Conservation (phyloP, 2,113 vertebrate genomes). For the Silurus asotus region DNA sequence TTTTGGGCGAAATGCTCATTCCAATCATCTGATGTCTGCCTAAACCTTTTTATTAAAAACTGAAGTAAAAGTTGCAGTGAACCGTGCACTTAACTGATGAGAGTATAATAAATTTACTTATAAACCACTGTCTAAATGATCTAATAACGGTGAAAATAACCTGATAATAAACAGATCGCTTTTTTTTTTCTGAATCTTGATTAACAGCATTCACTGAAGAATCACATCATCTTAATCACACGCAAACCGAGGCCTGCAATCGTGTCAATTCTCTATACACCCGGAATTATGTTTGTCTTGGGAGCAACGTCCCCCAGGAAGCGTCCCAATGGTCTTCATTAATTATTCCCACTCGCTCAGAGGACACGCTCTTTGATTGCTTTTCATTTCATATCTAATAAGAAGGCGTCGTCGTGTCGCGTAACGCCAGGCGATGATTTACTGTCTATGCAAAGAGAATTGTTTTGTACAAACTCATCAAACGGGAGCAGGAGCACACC, state of each 20-base stretch:
- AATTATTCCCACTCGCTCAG: slow-evolving; percentile 23
- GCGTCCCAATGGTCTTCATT: slow-evolving; percentile 37
- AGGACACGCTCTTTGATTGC: slow-evolving; percentile 18
- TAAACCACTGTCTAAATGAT: not conserved
- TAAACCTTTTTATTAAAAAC: not conserved
- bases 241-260: not conserved
- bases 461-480: slow-evolving; percentile 35
- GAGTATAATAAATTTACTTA: not conserved
- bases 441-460: slow-evolving; percentile 19
- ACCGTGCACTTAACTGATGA: not conserved
- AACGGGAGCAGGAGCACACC: not conserved
- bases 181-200: not conserved
- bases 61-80: not conserved
- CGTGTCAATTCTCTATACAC: not conserved
- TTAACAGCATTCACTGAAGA: not conserved
- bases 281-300: slow-evolving; percentile 10
- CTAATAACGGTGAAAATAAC: not conserved
- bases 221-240: slow-evolving; percentile 21
- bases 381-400: slow-evolving; percentile 39
- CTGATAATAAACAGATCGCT: no score
- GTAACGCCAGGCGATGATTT: slow-evolving; percentile 4
- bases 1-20: not conserved
- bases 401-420: not conserved
- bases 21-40: not conserved
- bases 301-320: slow-evolving; percentile 8